Evolutionary conservation across 2,797 vertebrate genomes (phyloP).

Genomic region (Tachyglossus aculeatus): DNA sequence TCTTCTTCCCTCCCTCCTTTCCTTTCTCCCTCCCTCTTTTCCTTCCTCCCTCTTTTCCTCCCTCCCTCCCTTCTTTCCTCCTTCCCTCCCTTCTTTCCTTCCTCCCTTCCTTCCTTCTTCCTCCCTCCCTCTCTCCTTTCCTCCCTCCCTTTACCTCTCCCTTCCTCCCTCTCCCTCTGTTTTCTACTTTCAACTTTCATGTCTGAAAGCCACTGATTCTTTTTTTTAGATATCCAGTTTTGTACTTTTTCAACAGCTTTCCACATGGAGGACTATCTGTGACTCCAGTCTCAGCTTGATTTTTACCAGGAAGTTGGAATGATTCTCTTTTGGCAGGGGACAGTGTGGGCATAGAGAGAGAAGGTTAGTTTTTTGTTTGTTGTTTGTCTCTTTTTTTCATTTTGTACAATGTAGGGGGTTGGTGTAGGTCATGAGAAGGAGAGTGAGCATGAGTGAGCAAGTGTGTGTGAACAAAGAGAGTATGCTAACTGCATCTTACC

Average conservation of each 20-base stretch:
- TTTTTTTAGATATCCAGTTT: conserved; percentile 66
- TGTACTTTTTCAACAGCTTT: conserved; percentile 79
- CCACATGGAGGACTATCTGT: conserved; percentile 77
- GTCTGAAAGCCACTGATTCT: conserved; percentile 74
- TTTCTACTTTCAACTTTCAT: background rate
- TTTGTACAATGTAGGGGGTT: conserved; percentile 69
- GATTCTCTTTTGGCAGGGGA: conserved; percentile 78
- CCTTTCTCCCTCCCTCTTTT: background rate
- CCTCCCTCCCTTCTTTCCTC: too few relatives aligned
- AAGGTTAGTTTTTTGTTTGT: conserved; percentile 51
- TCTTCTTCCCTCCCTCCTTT: background rate
- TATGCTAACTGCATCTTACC: conserved; percentile 85
- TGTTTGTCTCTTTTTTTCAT: conserved; percentile 47
- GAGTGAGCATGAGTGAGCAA: conserved; percentile 15
- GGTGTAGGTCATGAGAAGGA: conserved; percentile 50
- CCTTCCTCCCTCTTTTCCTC: too few relatives aligned
- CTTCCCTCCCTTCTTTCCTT: too few relatives aligned
- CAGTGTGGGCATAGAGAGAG: too few relatives aligned
- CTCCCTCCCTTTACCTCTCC: too few relatives aligned
- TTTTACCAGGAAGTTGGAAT: conserved; percentile 82
- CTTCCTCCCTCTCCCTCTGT: background rate
- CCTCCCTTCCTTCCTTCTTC: too few relatives aligned
- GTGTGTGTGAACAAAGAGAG: conserved; percentile 73
- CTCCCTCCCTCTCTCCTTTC: too few relatives aligned
- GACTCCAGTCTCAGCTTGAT: conserved; percentile 56